Evolutionary conservation across 2,797 vertebrate genomes (phyloP), one percentile per base, ranked within the genome.

Genomic region (Onychomys torridus): DNA sequence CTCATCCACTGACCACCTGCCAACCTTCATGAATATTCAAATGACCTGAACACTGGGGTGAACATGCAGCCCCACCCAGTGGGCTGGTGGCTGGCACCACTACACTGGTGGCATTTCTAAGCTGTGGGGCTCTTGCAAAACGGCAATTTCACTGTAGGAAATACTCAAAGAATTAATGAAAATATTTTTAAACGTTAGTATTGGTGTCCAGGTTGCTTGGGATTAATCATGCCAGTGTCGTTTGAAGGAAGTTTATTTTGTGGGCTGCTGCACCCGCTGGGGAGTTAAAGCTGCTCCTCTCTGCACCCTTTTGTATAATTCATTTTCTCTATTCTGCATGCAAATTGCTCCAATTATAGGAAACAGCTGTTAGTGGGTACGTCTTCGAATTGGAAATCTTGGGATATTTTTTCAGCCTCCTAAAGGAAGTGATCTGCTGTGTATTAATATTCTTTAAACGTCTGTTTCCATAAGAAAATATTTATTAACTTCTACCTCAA

Each of bases 271-370:
- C 81, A 95, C 79, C 86, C 65, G 67, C 81, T 83, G 77, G 81
- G 76, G 94, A 97, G 81, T 93, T 96, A 96, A 73, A 94, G 89
- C 86, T 94, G 23, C 55, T 94, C 63, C 46, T 94, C 77, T 91
- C 55, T 67, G 78, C 23, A 92, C 87, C 32, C 91, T 94, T 96
- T 95, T 76, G 67, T 93, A 93, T 83, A 96, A 96, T 96, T 97
- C 79, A 97, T 97, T 97, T 96, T 95, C 95, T 94, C 92, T 94
- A 85, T 97, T 96, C 91, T 94, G 94, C 88, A 98, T 97, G 87
- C 89, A 97, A 96, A 97, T 93, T 96, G 93, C 59, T 97, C 93
- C 89, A 96, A 97, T 96, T 98, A 96, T 78, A 96, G 59, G 93
- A 96, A 98, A 96, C 93, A 96, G 95, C 83, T 97, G 95, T 93